Base-by-base conservation (phyloP, 23 tunicate species). In the Ciona savignyi region DNA sequence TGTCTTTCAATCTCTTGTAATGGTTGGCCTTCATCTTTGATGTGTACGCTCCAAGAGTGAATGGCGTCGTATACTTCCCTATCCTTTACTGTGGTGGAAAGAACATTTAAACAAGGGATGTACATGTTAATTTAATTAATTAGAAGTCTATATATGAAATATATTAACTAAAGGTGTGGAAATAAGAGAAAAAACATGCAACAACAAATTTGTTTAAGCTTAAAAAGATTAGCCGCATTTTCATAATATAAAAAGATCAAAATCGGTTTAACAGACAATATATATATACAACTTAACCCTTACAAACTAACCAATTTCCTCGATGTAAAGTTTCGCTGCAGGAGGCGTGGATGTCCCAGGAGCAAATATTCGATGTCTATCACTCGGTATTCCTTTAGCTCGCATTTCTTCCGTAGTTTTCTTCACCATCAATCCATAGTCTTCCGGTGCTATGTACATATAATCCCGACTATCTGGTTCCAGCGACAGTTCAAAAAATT, bases 31-130 rank as follows among this genome's bases (percentile, higher is more conserved):
- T 74, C 29, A 32, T 91, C 97, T 3, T 19, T 11, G 1, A 91
- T 27, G 34, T 78, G 86, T 9, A 83, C 26, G 49, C 86, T 80
- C 81, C 84, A 81, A 1, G 86, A 72, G 35, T 84, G 65, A 19
- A 91, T 1, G 3, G 73, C 75, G 33, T 91, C 86, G 80, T 84
- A 91, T 0, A 91, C 80, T 29, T 84, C 97, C 21, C 80, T 34
- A 34, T 91, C 91, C 33, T 91, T 67, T 20, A 66, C 97, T 91
- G 66, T 0, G 75, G 15, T 6, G 6, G 21, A 70, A 32, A 68
- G 25, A 68, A 68, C 6, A 64, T 64, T 62, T 9, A 6, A 56
- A 51, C 19, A 72, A 26, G 51, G 4, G 9, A 9, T 11, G 4
- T 9, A 11, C 67, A 22, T 63, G 15, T 63, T 63, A n/a, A 63